Conservation (phyloP, 2,113 vertebrate genomes). For the Phalacrocorax pelagicus region DNA sequence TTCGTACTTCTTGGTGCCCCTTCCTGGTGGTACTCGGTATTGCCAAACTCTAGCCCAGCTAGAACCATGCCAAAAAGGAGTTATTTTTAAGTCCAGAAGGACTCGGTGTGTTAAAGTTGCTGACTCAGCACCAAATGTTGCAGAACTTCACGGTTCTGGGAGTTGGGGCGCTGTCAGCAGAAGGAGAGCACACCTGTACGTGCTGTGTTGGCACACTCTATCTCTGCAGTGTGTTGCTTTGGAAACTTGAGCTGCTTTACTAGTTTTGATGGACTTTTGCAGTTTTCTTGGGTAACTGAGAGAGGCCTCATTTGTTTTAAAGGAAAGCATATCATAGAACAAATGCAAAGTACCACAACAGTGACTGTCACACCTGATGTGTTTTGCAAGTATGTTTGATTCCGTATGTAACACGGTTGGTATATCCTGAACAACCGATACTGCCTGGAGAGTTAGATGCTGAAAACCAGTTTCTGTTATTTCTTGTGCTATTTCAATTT, state of each 20-base stretch:
- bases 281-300: not conserved
- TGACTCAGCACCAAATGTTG: not conserved
- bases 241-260: not conserved
- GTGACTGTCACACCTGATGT: not conserved
- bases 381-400: not conserved
- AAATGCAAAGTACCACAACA: not conserved
- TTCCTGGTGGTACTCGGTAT: not conserved
- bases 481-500: not conserved
- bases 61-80: not conserved
- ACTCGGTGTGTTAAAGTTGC: not conserved
- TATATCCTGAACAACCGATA: not conserved
- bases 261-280: not conserved
- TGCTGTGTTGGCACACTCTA: not conserved
- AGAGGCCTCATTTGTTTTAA: not conserved
- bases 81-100: not conserved
- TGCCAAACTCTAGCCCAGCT: not conserved
- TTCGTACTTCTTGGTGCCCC: not conserved
- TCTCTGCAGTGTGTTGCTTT: not conserved
- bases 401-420: not conserved
- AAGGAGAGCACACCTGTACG: not conserved
- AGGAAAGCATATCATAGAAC: not conserved
- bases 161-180: fast-evolving
- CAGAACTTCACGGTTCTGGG: not conserved
- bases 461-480: not conserved
- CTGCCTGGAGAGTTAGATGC: not conserved